Evolutionary conservation across 1,140 invertebrate species (phyloP), one percentile per base, ranked within the genome.

Genomic region (Bombyx mandarina): DNA sequence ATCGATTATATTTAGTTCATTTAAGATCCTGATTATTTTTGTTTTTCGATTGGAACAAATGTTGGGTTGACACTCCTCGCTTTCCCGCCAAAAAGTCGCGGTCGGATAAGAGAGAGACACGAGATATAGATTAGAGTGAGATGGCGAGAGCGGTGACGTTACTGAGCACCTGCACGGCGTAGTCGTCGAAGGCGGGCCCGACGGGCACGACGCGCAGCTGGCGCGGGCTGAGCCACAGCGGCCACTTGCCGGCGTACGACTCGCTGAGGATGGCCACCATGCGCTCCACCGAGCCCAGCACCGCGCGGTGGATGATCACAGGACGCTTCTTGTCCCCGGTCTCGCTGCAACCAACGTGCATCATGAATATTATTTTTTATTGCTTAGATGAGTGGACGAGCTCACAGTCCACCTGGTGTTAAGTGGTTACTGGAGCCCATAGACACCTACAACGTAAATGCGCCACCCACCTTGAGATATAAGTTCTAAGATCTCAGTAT

Each of bases 241-340:
- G 98, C 98, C 98, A 99, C 89, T 99, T 99, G 56, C 98, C 98
- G 43, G 94, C 98, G 89, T 94, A 99, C 58, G 93, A 97, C 90
- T 99, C 98, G 35, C 96, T 97, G 1, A 99, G 88, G 77, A 99
- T 98, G 5, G 98, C 98, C 61, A 99, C 96, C 96, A 99, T 98
- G 52, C 98, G 91, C 89, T 99, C 98, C 2, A 99, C 94, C 1
- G 98, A 99, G 7, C 98, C 98, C 0, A 99, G 89, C 62, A 99
- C 94, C 10, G 98, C 98, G 71, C 98, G 90, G 88, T 99, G 98
- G 69, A 99, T 98, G 53, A 99, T 99, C 1, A 99, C 98, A 3
- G 98, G 99, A 46, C 94, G 90, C 63, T 93, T 94, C 80, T 96
- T 97, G 57, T 98, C 96, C 43, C 95, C 94, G 62, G 90, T 90